These are phyloP conservation scores for Larimichthys polyactis DNA, from an alignment of 2,113 vertebrate species.

Conservation along the genomic window DNA sequence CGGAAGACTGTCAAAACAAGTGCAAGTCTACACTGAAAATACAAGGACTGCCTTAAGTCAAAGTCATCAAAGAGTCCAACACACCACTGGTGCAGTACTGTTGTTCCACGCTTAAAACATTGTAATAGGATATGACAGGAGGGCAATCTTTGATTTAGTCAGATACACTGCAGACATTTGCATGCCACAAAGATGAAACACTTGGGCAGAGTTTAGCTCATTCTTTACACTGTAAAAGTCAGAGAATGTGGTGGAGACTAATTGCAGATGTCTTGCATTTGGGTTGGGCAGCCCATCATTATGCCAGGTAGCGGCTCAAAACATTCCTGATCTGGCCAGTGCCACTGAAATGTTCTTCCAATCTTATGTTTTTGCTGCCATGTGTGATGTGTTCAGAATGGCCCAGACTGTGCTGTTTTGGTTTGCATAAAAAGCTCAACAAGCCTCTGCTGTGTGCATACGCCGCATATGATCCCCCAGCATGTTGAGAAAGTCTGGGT, in stretches of 20 bases:
- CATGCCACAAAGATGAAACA: slow-evolving; percentile 47
- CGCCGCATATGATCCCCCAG: neutral
- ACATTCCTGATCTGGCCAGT: slow-evolving; percentile 24
- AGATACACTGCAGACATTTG: slow-evolving; percentile 54
- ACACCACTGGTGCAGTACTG: slow-evolving; percentile 5
- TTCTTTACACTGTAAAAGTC: slow-evolving; percentile 59
- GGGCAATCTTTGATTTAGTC: slow-evolving; percentile 31
- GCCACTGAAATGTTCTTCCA: slow-evolving; percentile 30
- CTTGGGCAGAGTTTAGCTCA: slow-evolving; percentile 48
- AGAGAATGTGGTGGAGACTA: slow-evolving; percentile 62
- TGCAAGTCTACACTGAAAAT: neutral
- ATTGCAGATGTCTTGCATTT: slow-evolving; percentile 70
- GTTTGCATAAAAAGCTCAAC: slow-evolving; percentile 11
- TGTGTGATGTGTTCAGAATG: slow-evolving; percentile 25
- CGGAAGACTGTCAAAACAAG: neutral
- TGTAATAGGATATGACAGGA: slow-evolving; percentile 45
- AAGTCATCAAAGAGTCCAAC: slow-evolving; percentile 11
- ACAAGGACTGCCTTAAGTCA: slow-evolving; percentile 2
- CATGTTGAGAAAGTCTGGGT: slow-evolving; percentile 18
- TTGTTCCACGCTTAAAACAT: slow-evolving; percentile 31
- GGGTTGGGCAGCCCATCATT: slow-evolving; percentile 39
- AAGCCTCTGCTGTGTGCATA: slow-evolving; percentile 16
- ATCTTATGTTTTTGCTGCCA: slow-evolving; percentile 7
- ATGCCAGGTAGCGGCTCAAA: slow-evolving; percentile 45
- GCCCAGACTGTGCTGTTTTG: neutral